Base-by-base conservation (phyloP, 2,888 invertebrate species). In the Mesoligia furuncula region DNA sequence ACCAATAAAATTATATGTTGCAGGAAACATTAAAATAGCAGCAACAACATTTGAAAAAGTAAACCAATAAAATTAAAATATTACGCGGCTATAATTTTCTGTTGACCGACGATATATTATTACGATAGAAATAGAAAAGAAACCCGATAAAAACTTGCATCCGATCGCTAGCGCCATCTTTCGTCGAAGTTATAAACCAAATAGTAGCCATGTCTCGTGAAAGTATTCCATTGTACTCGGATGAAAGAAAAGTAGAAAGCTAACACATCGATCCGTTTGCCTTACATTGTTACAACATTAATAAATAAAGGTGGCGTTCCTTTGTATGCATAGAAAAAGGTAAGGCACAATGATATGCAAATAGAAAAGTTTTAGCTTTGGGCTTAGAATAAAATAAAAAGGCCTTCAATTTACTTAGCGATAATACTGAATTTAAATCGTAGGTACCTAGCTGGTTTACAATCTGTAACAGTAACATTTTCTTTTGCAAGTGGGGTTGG, bases 271-370 rank as follows among this genome's bases (percentile, higher is more conserved):
- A 85, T 59, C 39, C 13, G 69, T 85, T 73, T 75, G 72, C 42
- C n/a, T 67, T 72, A 54, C 51, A 67, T 71, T 70, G 65, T 71
- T 76, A 36, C 27, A 15, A 51, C 42, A 78, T 80, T 54, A 77
- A 76, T 75, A 75, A 79, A 76, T 76, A 81, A 48, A 87, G 83
- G 83, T 86, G 84, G 84, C 86, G 57, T 68, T 39, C 59, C 70
- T 76, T 80, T 85, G 75, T 85, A 65, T 24, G 27, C 13, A 3
- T 11, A 20, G 5, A 72, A 64, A 77, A 73, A 66, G 64, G 64
- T 13, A 27, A 45, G 31, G 17, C 2, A 77, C 67, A 71, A 74
- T 36, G 59, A 68, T 75, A 62, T 64, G 11, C 36, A 82, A 81
- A 85, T 54, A 74, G 69, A 69, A 61, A 76, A 66, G 54, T 68